Base-by-base conservation (phyloP, 2,888 invertebrate species). In the Mesorhabditis spiculigera region DNA sequence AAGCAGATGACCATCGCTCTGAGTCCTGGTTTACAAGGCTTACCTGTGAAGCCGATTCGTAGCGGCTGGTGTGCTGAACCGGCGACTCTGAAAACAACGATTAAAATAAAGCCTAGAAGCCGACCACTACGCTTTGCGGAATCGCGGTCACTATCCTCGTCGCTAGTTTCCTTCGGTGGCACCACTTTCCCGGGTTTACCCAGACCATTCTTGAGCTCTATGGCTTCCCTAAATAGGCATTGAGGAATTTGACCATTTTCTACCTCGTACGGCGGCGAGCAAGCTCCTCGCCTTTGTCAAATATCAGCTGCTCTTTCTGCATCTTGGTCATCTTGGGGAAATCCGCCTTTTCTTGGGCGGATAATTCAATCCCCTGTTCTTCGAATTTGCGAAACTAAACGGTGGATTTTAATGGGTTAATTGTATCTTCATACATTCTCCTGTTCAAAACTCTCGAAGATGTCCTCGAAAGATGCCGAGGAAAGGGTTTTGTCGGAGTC, bases 261-360 rank as follows among this genome's bases (percentile, higher is more conserved):
- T 50, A 50, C n/a, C 28, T 28, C 28, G 28, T 28, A 28, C 28
- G 28, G 28, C 28, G 28, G 28, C 28, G 28, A 28, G 28, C 28
- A 28, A 28, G 28, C 28, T 28, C 28, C 28, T 28, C 28, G 41
- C 16, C 65, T 42, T 8, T 90, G 86, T 95, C 94, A 87, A 93
- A 98, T 80, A 98, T 92, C 87, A 96, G 96, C 70, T 95, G 94
- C 88, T 98, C 97, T 63, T 97, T 89, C 86, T 97, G 96, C 84
- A 94, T 95, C 86, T 97, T 97, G 0, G 95, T 95, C 90, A 97
- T 91, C 74, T 92, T 91, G 10, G 93, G 94, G 64, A 97, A 88
- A 0, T 93, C 89, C 2, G 92, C 92, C 82, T 93, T 91, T 88
- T 97, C 96, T 79, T 94, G 10, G 58, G 58, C 58, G n/a, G 8